Percentiles rank a stretch among this genome's conserved stretches.
phyloP scores from a whole-genome alignment of 2,113 vertebrate species.

The Rhinolophus sinicus region DNA sequence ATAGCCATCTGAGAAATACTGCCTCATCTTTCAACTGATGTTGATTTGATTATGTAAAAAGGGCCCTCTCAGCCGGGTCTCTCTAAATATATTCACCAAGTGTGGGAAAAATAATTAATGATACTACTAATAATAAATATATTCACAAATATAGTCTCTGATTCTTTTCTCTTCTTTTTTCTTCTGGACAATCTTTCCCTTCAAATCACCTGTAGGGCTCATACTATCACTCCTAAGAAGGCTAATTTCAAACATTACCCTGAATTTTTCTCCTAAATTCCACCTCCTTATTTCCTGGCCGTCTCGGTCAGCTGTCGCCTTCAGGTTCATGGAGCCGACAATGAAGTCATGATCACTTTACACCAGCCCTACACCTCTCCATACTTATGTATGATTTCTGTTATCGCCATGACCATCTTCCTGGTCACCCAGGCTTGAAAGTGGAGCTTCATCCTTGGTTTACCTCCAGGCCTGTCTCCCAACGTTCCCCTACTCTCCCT shows the following conservation, averaged over 20 bases:
- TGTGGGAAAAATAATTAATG: no score
- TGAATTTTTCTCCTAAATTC: conserved; percentile 26
- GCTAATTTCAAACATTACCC: not conserved
- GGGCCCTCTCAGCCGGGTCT: not conserved
- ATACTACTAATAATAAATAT: not conserved
- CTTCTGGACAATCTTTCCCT: not conserved
- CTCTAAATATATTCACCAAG: not conserved
- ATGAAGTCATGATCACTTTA: not conserved
- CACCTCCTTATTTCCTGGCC: not conserved
- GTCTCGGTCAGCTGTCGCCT: not conserved
- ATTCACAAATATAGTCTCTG: not conserved
- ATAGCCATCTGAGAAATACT: not conserved
- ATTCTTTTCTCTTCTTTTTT: not conserved
- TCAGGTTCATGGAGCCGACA: not conserved
- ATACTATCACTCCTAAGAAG: not conserved
- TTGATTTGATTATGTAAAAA: not conserved
- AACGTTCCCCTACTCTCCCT: not conserved
- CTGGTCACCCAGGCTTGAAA: not conserved
- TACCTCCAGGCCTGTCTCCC: not conserved
- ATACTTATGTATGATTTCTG: not conserved
- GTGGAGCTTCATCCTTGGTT: not conserved
- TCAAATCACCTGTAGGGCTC: not conserved
- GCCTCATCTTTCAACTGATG: not conserved
- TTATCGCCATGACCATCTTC: not conserved
- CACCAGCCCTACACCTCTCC: not conserved